Evolutionary conservation across 2,888 invertebrate species (phyloP).

Genomic region (Lymantria monacha): DNA sequence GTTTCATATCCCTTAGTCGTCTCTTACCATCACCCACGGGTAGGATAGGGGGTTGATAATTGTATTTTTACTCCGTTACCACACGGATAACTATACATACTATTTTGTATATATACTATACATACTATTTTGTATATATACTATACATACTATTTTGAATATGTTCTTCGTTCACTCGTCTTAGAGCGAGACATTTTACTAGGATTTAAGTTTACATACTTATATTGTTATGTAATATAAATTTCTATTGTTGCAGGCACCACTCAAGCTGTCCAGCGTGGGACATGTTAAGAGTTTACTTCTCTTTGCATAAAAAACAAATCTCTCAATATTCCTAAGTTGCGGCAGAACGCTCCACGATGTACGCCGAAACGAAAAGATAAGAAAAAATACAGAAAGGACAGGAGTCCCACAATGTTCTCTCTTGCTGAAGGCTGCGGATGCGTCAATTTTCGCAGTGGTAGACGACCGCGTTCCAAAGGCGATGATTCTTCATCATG

Average conservation of each 20-base stretch:
- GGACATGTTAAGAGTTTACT: conserved; percentile 29
- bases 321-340: conserved; percentile 65
- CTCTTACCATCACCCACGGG: too few species aligned
- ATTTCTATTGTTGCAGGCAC: conserved; percentile 23
- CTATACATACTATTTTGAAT: too few species aligned
- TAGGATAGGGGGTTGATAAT: too few species aligned
- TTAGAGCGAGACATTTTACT: too few species aligned
- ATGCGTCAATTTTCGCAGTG: conserved; percentile 70
- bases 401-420: conserved; percentile 76
- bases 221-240: neutral
- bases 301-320: conserved; percentile 2
- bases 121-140: too few species aligned
- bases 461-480: conserved; percentile 61
- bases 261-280: conserved; percentile 18
- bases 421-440: conserved; percentile 76
- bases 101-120: too few species aligned
- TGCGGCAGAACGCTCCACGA: conserved; percentile 65
- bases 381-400: conserved; percentile 69
- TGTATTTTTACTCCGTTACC: too few species aligned
- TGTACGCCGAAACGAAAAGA: conserved; percentile 77
- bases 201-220: too few species aligned
- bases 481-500: conserved; percentile 76
- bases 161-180: too few species aligned
- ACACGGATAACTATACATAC: too few species aligned
- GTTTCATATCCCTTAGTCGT: too few species aligned